Conservation (phyloP, 2,113 vertebrate species). For the Sorex fumeus region DNA sequence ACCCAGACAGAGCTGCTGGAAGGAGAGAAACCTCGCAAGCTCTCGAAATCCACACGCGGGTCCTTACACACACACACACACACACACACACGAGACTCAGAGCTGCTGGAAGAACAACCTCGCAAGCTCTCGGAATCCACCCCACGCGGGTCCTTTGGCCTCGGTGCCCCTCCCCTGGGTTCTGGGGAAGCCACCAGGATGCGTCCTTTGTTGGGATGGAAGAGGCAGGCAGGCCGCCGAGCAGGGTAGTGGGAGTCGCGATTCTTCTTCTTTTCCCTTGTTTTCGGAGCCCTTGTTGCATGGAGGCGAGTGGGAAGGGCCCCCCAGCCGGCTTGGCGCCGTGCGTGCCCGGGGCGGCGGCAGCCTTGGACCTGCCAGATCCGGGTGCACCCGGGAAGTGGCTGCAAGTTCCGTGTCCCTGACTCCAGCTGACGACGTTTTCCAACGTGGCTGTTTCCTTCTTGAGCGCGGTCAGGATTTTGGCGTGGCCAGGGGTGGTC, state of each 20-base stretch:
- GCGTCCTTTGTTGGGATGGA: constrained; percentile 75
- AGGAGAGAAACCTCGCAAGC: not conserved
- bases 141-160: not conserved
- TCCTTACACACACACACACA: no score
- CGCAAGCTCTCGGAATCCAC: not conserved
- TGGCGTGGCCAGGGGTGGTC: not conserved
- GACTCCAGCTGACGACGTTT: constrained; percentile 65
- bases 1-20: not conserved
- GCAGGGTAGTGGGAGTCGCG: not conserved
- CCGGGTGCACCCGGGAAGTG: not conserved
- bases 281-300: no score
- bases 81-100: not conserved
- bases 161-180: not conserved
- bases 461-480: not conserved
- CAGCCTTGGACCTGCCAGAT: not conserved
- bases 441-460: not conserved
- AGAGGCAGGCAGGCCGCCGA: constrained; percentile 9
- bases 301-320: no score
- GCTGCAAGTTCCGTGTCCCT: not conserved
- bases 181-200: constrained; percentile 30
- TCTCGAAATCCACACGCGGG: not conserved
- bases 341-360: not conserved
- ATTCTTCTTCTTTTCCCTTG: no score
- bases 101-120: not conserved
- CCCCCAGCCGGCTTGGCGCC: no score